phyloP scores from a whole-genome alignment of 2,797 vertebrate species.

The Echiichthys vipera region DNA sequence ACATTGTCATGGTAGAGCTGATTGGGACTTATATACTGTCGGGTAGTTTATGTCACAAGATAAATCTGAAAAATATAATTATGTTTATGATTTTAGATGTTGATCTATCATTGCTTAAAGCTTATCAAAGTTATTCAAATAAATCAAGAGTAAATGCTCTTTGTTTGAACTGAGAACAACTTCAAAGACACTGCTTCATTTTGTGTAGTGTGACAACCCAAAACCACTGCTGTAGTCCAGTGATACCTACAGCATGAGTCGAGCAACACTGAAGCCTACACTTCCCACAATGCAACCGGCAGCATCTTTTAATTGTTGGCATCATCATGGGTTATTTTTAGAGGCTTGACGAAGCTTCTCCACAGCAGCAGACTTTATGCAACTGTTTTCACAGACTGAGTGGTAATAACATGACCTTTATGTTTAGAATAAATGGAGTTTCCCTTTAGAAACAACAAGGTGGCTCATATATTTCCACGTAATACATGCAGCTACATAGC shows the following conservation, averaged over 20 bases:
- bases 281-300: not conserved
- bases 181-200: too few species aligned
- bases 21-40: too few species aligned
- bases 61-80: too few species aligned
- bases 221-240: not conserved
- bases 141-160: not conserved
- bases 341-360: not conserved
- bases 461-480: not conserved
- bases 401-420: not conserved
- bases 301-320: not conserved
- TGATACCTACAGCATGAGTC: not conserved
- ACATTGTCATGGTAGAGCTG: not conserved
- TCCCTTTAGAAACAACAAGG: not conserved
- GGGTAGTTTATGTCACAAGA: too few species aligned
- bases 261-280: not conserved
- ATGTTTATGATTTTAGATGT: not conserved
- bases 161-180: too few species aligned
- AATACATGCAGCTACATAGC: not conserved
- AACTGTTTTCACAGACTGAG: not conserved
- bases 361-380: not conserved
- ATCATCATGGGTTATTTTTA: not conserved
- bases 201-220: too few species aligned
- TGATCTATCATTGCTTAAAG: not conserved
- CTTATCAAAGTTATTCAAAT: not conserved
- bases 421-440: not conserved